A percentile compares a stretch with the other conserved stretches of the same genome.
Conservation (phyloP, 23 tunicate genomes). For the Ascidia mentula region DNA sequence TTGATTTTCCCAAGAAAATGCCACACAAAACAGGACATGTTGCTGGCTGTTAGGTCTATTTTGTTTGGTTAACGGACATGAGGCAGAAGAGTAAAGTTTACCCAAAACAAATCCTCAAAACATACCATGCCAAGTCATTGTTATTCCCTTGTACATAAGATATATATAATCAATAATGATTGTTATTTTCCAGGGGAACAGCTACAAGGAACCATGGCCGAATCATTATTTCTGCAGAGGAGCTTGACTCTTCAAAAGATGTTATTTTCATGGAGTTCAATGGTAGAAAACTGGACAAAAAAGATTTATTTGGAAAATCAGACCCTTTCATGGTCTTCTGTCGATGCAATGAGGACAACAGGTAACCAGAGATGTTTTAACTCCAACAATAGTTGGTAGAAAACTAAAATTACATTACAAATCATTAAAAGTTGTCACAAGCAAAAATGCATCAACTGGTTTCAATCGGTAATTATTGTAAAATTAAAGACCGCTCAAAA, state of each 20-base stretch:
- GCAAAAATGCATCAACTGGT: too few relatives aligned
- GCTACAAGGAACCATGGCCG: conserved; percentile 35
- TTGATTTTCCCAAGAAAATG: too few relatives aligned
- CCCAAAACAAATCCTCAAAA: too few relatives aligned
- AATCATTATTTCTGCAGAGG: conserved; percentile 75
- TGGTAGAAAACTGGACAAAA: conserved; percentile 80
- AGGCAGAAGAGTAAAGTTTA: too few relatives aligned
- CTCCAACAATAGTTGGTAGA: too few relatives aligned
- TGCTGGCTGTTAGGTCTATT: not conserved
- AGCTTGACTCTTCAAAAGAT: conserved; percentile 77
- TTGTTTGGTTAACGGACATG: not conserved
- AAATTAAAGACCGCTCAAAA: too few relatives aligned
- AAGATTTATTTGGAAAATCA: conserved; percentile 85
- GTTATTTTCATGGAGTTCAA: conserved; percentile 55
- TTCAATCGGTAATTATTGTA: too few relatives aligned
- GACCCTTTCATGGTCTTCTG: conserved; percentile 89
- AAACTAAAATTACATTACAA: too few relatives aligned
- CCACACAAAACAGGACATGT: not conserved
- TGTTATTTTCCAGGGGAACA: conserved; percentile 31
- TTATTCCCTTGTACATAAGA: too few relatives aligned
- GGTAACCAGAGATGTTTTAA: conserved; percentile 23
- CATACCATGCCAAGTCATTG: too few relatives aligned
- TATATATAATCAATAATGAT: not conserved
- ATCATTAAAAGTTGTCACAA: too few relatives aligned
- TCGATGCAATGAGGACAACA: conserved; percentile 84